These are phyloP conservation scores for Boloria euphrosyne DNA, from an alignment of 2,888 invertebrate species.

Conservation along the genomic window DNA sequence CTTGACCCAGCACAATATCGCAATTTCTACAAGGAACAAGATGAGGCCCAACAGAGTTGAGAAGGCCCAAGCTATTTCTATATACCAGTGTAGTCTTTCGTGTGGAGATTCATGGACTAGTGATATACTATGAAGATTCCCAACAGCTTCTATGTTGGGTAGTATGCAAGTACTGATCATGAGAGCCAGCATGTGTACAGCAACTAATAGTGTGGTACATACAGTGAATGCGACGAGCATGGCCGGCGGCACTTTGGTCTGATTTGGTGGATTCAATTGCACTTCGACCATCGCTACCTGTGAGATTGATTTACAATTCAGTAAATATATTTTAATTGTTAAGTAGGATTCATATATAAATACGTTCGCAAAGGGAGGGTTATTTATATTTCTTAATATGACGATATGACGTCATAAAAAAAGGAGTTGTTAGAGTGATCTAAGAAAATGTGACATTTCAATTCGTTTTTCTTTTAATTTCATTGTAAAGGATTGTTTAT, in stretches of 20 bases:
- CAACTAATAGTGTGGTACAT: conserved; percentile 96
- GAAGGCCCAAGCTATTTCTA: conserved; percentile 98
- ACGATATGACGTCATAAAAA: too few species aligned
- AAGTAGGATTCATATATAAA: too few species aligned
- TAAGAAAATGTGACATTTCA: too few species aligned
- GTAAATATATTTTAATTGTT: neutral
- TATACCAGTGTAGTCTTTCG: conserved; percentile 95
- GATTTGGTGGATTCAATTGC: conserved; percentile 87
- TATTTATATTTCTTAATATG: too few species aligned
- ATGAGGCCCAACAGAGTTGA: conserved; percentile 96
- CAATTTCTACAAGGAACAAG: conserved; percentile 96
- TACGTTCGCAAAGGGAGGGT: too few species aligned
- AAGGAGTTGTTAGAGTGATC: too few species aligned
- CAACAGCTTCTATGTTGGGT: conserved; percentile 98
- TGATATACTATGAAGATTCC: conserved; percentile 93
- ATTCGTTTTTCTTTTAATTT: too few species aligned
- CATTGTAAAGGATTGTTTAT: too few species aligned
- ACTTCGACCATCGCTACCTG: conserved; percentile 99
- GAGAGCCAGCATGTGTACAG: conserved; percentile 98
- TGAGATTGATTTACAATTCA: conserved; percentile 13
- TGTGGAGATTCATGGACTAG: conserved; percentile 94
- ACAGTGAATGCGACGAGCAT: conserved; percentile 96
- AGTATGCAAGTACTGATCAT: conserved; percentile 99
- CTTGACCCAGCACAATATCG: conserved; percentile 98
- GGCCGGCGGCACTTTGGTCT: conserved; percentile 87